A percentile compares a stretch with the other conserved stretches of the same genome.
phyloP scores from a whole-genome alignment of 1,140 invertebrate species.

The Procambarus clarkii region DNA sequence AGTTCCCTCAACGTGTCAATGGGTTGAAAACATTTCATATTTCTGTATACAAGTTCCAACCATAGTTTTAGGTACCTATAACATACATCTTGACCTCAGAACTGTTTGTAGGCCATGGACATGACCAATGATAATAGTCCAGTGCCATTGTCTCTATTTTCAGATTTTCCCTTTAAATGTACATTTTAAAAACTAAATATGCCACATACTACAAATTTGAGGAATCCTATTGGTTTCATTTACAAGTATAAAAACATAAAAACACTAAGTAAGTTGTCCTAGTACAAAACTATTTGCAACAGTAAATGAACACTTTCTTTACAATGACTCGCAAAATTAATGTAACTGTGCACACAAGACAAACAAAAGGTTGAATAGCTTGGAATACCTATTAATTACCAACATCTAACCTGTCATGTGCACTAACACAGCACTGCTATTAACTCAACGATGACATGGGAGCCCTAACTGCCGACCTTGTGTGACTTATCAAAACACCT shows the following conservation, averaged over 20 bases:
- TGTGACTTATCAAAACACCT: constrained; percentile 30
- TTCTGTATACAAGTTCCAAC: neutral
- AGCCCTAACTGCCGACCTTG: constrained; percentile 38
- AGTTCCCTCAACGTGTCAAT: neutral
- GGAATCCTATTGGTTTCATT: constrained; percentile 18
- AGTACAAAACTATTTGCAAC: neutral
- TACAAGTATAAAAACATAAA: constrained; percentile 44
- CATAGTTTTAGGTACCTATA: neutral
- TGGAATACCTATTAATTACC: constrained; percentile 23
- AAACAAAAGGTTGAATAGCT: neutral
- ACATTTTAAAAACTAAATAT: constrained; percentile 12
- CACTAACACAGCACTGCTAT: constrained; percentile 34
- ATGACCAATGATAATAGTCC: neutral
- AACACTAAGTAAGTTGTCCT: constrained; percentile 20
- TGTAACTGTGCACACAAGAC: neutral
- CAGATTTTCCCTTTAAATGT: constrained; percentile 13
- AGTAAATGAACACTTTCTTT: neutral
- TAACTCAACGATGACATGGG: constrained; percentile 23
- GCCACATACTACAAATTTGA: constrained; percentile 16
- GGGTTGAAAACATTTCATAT: neutral
- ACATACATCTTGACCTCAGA: constrained; percentile 16
- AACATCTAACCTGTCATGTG: constrained; percentile 23
- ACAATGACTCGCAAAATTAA: neutral
- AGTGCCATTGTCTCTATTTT: neutral
- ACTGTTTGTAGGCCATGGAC: constrained; percentile 25